phyloP scores from a whole-genome alignment of 2,797 vertebrate genomes.

The Sebastes matsubarae region DNA sequence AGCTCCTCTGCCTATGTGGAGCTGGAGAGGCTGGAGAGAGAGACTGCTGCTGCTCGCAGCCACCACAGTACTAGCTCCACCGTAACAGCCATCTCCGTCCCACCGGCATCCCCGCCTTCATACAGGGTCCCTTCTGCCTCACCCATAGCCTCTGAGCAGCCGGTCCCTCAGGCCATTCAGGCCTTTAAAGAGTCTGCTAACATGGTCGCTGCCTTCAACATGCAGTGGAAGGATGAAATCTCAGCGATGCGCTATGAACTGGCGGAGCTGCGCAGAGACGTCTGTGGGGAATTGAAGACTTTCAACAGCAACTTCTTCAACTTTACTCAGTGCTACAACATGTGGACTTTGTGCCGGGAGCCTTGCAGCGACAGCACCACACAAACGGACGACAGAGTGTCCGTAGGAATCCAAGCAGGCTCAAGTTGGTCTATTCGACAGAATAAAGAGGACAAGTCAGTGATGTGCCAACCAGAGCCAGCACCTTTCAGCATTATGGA shows the following conservation, averaged over 20 bases:
- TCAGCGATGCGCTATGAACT: slow-evolving; percentile 88
- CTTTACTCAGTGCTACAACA: slow-evolving; percentile 89
- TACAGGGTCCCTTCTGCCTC: slow-evolving; percentile 78
- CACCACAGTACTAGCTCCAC: slow-evolving; percentile 89
- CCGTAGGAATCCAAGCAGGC: slow-evolving; percentile 84
- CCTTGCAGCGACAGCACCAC: slow-evolving; percentile 79
- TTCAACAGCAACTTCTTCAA: slow-evolving; percentile 91
- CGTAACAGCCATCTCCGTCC: slow-evolving; percentile 86
- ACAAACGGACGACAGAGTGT: slow-evolving; percentile 82
- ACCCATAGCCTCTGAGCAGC: slow-evolving; percentile 76
- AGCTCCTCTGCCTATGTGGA: slow-evolving; percentile 87
- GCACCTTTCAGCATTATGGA: slow-evolving; percentile 83
- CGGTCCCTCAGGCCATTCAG: slow-evolving; percentile 85
- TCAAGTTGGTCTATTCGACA: slow-evolving; percentile 82
- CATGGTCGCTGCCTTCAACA: slow-evolving; percentile 87
- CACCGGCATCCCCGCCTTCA: slow-evolving; percentile 81
- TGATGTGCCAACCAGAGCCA: slow-evolving; percentile 87
- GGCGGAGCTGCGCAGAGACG: slow-evolving; percentile 84
- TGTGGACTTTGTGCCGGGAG: slow-evolving; percentile 87
- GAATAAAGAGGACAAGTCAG: slow-evolving; percentile 84
- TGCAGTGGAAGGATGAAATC: slow-evolving; percentile 89
- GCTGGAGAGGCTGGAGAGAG: slow-evolving; percentile 84
- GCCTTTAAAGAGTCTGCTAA: slow-evolving; percentile 88
- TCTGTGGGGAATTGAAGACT: slow-evolving; percentile 86
- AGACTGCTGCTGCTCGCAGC: slow-evolving; percentile 84